A percentile compares a stretch with the other conserved stretches of the same genome.
phyloP scores from a whole-genome alignment of 2,113 vertebrate genomes.

The Murina feae region DNA sequence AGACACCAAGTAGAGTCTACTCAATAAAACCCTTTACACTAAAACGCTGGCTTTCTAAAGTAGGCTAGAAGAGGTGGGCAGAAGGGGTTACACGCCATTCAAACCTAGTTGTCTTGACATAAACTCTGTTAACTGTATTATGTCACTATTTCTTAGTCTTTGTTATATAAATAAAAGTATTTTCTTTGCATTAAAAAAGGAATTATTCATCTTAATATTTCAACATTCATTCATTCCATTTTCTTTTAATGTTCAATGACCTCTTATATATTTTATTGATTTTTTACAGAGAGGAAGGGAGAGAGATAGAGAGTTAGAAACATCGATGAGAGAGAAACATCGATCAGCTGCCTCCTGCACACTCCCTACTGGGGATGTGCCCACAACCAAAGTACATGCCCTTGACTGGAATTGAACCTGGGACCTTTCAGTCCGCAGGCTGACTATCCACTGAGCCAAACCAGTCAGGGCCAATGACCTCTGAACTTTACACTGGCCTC shows the following conservation, averaged over 20 bases:
- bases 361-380: no score
- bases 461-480: no score
- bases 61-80: background rate
- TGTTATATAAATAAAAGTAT: background rate
- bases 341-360: no score
- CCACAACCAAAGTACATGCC: no score
- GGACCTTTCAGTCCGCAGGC: no score
- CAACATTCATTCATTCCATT: background rate
- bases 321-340: no score
- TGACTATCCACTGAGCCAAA: no score
- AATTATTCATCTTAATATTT: background rate
- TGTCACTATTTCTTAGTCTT: constrained; percentile 30
- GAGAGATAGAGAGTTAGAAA: no score
- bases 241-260: background rate
- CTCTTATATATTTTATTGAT: no score
- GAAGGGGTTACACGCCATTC: background rate
- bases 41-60: constrained; percentile 4
- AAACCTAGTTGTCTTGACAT: constrained; percentile 9
- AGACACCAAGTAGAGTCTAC: background rate
- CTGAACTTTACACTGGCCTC: background rate
- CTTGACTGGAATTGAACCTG: no score
- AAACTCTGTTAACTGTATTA: constrained; percentile 28
- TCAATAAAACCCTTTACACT: background rate
- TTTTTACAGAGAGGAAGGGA: no score
- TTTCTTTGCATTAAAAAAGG: background rate